A percentile compares a stretch with the other conserved stretches of the same genome.
phyloP scores from a whole-genome alignment of 2,797 vertebrate genomes.

The Pangasius larnaudii region DNA sequence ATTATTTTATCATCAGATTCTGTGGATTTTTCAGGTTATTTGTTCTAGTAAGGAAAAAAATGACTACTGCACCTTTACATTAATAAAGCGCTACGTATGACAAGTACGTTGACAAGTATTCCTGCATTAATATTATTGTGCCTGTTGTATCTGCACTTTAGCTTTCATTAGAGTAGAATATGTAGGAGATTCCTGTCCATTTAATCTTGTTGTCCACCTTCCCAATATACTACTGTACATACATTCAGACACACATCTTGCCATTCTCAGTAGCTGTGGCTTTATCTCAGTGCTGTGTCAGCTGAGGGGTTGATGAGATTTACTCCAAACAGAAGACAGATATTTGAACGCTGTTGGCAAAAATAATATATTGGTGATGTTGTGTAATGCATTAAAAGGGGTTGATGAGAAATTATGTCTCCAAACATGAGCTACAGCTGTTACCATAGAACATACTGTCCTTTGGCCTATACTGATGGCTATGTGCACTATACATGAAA shows the following conservation, averaged over 20 bases:
- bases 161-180: background rate
- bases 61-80: background rate
- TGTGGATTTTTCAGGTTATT: no score
- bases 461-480: background rate
- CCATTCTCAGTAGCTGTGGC: background rate
- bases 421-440: background rate
- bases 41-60: no score
- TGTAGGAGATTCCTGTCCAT: background rate
- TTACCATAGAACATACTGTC: background rate
- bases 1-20: no score
- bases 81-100: background rate
- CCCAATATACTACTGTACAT: background rate
- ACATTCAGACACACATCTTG: background rate
- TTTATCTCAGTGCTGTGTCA: background rate
- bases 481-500: background rate
- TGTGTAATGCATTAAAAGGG: background rate
- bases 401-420: background rate
- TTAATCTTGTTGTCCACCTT: background rate
- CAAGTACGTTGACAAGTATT: background rate
- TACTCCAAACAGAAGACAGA: background rate
- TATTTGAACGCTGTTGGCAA: background rate
- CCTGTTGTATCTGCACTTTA: background rate
- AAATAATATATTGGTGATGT: background rate
- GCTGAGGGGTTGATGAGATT: background rate
- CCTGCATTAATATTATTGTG: background rate